Conservation (phyloP, 2,888 invertebrate species). For the Drosophila helvetica region DNA sequence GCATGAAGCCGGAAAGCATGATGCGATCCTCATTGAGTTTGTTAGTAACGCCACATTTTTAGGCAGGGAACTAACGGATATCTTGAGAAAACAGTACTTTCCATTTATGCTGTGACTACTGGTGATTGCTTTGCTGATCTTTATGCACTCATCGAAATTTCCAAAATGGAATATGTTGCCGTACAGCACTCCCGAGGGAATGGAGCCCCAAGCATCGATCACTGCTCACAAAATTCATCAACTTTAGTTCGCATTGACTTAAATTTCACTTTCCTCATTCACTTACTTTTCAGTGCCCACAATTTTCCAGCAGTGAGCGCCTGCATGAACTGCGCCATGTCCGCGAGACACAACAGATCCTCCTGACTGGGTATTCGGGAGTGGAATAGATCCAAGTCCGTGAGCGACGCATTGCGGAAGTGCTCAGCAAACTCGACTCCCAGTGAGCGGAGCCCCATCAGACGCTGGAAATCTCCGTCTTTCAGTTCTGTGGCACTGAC, state of each 20-base stretch:
- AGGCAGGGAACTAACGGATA: slow-evolving; percentile 16
- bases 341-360: slow-evolving; percentile 44
- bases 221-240: slow-evolving; percentile 62
- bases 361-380: background rate
- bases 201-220: slow-evolving; percentile 82
- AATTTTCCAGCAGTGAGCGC: slow-evolving; percentile 17
- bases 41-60: slow-evolving; percentile 1
- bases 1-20: slow-evolving; percentile 70
- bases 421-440: slow-evolving; percentile 13
- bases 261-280: fast-evolving
- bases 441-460: background rate
- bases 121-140: slow-evolving; percentile 47
- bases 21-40: slow-evolving; percentile 40
- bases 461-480: background rate
- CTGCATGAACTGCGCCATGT: slow-evolving; percentile 36
- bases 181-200: slow-evolving; percentile 80
- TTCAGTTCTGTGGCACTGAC: slow-evolving; percentile 7
- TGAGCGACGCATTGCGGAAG: slow-evolving; percentile 11
- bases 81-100: slow-evolving; percentile 48
- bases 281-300: slow-evolving; percentile 54
- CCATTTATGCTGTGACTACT: slow-evolving; percentile 38
- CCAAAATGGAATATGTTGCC: slow-evolving; percentile 81
- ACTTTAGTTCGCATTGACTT: background rate
- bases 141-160: slow-evolving; percentile 83
- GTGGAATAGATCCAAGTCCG: slow-evolving; percentile 2